These are phyloP conservation scores for Enteromius afrohamiltoni DNA, from an alignment of 2,797 vertebrate genomes.

Conservation along the genomic window DNA sequence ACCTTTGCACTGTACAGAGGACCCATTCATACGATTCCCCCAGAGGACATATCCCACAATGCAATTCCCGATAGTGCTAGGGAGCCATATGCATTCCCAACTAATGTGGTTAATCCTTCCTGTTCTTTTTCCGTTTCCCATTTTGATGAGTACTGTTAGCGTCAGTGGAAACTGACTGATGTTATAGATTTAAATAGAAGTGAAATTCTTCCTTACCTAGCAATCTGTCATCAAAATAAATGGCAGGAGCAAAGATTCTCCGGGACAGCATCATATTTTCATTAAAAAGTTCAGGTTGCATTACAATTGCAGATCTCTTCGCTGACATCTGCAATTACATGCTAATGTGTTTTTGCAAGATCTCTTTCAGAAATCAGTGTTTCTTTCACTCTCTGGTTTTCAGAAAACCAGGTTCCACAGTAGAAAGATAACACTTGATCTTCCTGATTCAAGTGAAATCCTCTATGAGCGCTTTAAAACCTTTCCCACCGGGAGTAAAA, in stretches of 20 bases:
- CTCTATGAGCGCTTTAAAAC: slow-evolving; percentile 72
- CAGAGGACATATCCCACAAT: slow-evolving; percentile 56
- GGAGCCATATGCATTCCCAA: slow-evolving; percentile 37
- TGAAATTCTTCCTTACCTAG: slow-evolving; percentile 23
- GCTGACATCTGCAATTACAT: slow-evolving; percentile 26
- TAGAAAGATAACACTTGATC: slow-evolving; percentile 57
- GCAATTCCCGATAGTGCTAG: slow-evolving; percentile 24
- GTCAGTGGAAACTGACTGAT: slow-evolving; percentile 26
- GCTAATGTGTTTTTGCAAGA: slow-evolving; percentile 22
- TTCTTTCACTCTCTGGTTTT: slow-evolving; percentile 32
- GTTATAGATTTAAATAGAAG: slow-evolving; percentile 29
- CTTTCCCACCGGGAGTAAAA: slow-evolving; percentile 69
- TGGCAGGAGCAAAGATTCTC: background rate
- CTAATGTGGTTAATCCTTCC: slow-evolving; percentile 39
- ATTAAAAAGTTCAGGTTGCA: slow-evolving; percentile 2
- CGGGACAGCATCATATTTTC: slow-evolving; percentile 14
- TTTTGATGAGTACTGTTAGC: slow-evolving; percentile 17
- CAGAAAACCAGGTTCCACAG: slow-evolving; percentile 53
- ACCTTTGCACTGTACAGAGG: slow-evolving; percentile 53
- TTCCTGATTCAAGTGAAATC: slow-evolving; percentile 62
- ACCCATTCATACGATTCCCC: slow-evolving; percentile 56
- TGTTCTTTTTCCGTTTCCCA: slow-evolving; percentile 1
- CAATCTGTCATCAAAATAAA: slow-evolving; percentile 26
- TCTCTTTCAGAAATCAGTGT: slow-evolving; percentile 19
- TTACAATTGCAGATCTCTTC: slow-evolving; percentile 9